Conservation (phyloP, 2,797 vertebrate genomes). For the Benthosema pterotum region DNA sequence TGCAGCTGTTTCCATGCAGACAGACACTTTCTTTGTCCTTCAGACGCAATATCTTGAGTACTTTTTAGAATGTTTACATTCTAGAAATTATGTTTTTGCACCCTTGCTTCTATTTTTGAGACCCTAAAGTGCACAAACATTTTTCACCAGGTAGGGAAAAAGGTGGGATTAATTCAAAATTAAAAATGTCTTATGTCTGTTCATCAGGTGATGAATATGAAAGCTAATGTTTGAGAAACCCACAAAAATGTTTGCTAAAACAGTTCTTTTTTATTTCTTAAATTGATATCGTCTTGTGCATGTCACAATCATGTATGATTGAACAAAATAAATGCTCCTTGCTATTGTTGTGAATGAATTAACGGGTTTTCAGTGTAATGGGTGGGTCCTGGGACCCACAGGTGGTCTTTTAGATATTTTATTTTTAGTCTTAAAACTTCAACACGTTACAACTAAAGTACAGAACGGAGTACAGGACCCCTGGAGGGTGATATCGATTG, state of each 20-base stretch:
- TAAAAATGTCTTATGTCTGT: too few relatives aligned
- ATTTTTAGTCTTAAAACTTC: too few relatives aligned
- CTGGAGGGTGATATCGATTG: too few relatives aligned
- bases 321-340: slow-evolving; percentile 25
- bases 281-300: not conserved
- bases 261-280: slow-evolving; percentile 7
- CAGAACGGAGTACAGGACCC: too few relatives aligned
- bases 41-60: slow-evolving; percentile 25
- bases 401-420: too few relatives aligned
- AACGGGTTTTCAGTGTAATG: too few relatives aligned
- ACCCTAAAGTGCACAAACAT: not conserved
- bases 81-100: not conserved
- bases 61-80: not conserved
- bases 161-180: not conserved
- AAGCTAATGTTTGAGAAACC: not conserved
- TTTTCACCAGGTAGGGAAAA: not conserved
- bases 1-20: too few relatives aligned
- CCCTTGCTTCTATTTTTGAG: not conserved
- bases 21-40: too few relatives aligned
- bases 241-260: too few relatives aligned
- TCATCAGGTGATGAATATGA: too few relatives aligned
- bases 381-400: too few relatives aligned
- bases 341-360: slow-evolving; percentile 1
- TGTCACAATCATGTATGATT: not conserved
- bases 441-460: too few relatives aligned